These are phyloP conservation scores for Cassiopea xamachana DNA, from an alignment of 30 jellyfish, hydroid and myxozoan genomes.

Conservation along the genomic window DNA sequence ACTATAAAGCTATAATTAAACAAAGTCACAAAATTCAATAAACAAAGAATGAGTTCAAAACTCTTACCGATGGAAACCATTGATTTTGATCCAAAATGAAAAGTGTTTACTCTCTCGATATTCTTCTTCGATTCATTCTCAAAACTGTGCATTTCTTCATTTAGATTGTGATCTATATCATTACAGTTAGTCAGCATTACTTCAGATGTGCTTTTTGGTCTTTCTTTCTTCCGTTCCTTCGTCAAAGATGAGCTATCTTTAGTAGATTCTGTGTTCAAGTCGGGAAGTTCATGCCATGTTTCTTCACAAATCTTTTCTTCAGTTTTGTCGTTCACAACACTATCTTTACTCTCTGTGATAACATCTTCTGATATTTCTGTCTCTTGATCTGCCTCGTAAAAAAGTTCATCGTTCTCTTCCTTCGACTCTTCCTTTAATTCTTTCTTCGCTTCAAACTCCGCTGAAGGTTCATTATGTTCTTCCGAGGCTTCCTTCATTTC, in stretches of 20 bases:
- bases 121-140: conserved; percentile 5
- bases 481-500: background rate
- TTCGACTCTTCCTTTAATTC: background rate
- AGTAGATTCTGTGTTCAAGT: conserved; percentile 14
- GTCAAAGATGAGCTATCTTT: conserved; percentile 13
- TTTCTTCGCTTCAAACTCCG: background rate
- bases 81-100: conserved; percentile 71
- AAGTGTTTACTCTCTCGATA: conserved; percentile 40
- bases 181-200: background rate
- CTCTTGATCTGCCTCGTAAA: background rate
- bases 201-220: conserved; percentile 30
- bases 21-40: too few species aligned
- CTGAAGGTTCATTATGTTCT: background rate
- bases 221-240: background rate
- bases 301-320: background rate
- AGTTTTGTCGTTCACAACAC: background rate
- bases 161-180: background rate
- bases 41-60: too few species aligned
- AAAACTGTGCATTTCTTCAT: background rate
- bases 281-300: conserved; percentile 14
- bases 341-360: background rate
- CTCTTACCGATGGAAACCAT: conserved; percentile 63
- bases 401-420: background rate
- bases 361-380: background rate
- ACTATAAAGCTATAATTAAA: too few species aligned